Base-by-base conservation (phyloP, 2,888 invertebrate genomes). In the Rhabditophanes sp. region DNA sequence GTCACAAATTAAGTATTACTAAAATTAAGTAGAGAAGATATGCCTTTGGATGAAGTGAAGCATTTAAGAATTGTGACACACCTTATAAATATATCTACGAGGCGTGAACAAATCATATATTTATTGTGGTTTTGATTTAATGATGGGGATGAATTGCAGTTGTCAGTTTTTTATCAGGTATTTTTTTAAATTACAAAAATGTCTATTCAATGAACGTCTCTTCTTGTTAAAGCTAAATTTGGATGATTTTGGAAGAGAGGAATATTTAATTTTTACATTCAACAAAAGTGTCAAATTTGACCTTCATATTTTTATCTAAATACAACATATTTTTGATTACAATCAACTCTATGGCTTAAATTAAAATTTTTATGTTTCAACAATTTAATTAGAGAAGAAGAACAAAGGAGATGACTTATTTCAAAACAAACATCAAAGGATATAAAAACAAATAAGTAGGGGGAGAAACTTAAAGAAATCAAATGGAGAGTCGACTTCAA, bases 221-320 rank as follows among this genome's bases (percentile, higher is more conserved):
- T 25, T 25, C 3, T 24, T 24, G 16, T 25, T 2, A 25, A 25
- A 25, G 18, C 16, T 18, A 25, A 25, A 25, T 18, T 8, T 25
- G n/a, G n/a, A n/a, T n/a, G n/a, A n/a, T n/a, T n/a, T n/a, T n/a
- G n/a, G n/a, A n/a, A n/a, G n/a, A n/a, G n/a, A n/a, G n/a, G n/a
- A n/a, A n/a, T n/a, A n/a, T n/a, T n/a, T n/a, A n/a, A n/a, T n/a
- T n/a, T n/a, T n/a, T n/a, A n/a, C n/a, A n/a, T n/a, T n/a, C n/a
- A n/a, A n/a, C n/a, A n/a, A n/a, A n/a, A n/a, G n/a, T n/a, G n/a
- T n/a, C n/a, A n/a, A n/a, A n/a, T n/a, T n/a, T n/a, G n/a, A n/a
- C n/a, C n/a, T n/a, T n/a, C n/a, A n/a, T n/a, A n/a, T n/a, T n/a
- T n/a, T n/a, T n/a, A n/a, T n/a, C n/a, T n/a, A n/a, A n/a, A n/a